Evolutionary conservation across 37 sponge, comb jelly and placozoan species (phyloP).

Genomic region (Crambe crambe): DNA sequence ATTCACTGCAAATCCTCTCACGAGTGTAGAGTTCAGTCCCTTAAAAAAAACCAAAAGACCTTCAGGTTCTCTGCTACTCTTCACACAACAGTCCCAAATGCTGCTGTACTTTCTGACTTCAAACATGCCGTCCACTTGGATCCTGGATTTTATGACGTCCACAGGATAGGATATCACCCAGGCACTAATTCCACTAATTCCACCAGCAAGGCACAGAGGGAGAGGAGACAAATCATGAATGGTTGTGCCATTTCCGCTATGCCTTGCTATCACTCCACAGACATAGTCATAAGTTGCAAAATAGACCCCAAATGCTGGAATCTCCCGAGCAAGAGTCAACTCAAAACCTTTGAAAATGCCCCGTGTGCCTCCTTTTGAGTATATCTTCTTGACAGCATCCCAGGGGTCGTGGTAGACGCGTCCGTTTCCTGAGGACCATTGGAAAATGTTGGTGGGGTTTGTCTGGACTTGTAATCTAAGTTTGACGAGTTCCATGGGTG

Average conservation of each 20-base stretch:
- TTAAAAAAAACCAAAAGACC: slow-evolving; percentile 70
- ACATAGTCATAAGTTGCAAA: slow-evolving; percentile 71
- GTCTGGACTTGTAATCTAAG: slow-evolving; percentile 86
- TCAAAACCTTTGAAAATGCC: slow-evolving; percentile 71
- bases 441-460: slow-evolving; percentile 10
- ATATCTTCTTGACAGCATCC: slow-evolving; percentile 64
- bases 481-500: slow-evolving; percentile 82
- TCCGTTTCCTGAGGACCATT: neutral
- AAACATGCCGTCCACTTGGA: slow-evolving; percentile 78
- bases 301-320: slow-evolving; percentile 74
- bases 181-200: slow-evolving; percentile 52
- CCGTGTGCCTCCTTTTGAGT: slow-evolving; percentile 52
- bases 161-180: slow-evolving; percentile 82
- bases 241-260: neutral
- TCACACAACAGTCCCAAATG: slow-evolving; percentile 66
- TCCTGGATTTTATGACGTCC: slow-evolving; percentile 85
- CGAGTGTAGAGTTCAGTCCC: slow-evolving; percentile 70
- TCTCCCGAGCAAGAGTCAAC: slow-evolving; percentile 71
- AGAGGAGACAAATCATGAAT: slow-evolving; percentile 36
- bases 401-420: slow-evolving; percentile 55
- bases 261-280: slow-evolving; percentile 17
- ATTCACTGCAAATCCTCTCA: slow-evolving; percentile 89
- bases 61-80: slow-evolving; percentile 46
- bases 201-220: slow-evolving; percentile 65
- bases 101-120: slow-evolving; percentile 48